Evolutionary conservation across 2,113 vertebrate genomes (phyloP), one percentile per base, ranked within the genome.

Genomic region (Crotalus helleri): DNA sequence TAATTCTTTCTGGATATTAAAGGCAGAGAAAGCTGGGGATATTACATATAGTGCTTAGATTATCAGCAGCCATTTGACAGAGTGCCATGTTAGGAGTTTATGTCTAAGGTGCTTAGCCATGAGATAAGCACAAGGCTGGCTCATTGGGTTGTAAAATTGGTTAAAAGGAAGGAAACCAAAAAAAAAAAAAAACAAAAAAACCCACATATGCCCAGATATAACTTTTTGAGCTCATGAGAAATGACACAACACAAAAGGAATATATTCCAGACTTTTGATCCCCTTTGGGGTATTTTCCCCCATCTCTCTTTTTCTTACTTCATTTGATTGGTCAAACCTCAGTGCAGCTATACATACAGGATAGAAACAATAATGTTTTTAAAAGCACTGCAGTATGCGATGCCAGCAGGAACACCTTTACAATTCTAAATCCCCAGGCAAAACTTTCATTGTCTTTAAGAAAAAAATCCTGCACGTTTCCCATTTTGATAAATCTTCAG

Each of bases 121-220:
- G 91, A 93, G 94, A 96, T 90, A 97, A 97, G 95, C 92, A 90
- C 92, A 93, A 94, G 58, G 87, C 51, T 95, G 92, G 7, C 9
- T 95, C 94, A 95, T 94, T 93, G 94, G 94, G 2, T 95, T 96
- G 94, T 92, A 91, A 95, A 96, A 95, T 89, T 92, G 53, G 85
- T 94, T 95, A 95, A 96, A 95, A 94, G 95, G 53, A 87, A 95
- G 87, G 94, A 96, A 96, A 94, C 58, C 95, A 96, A 93, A 91
- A 58, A 91, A 51, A 7, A 51, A 49, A 49, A 95, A 96, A 93
- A 90, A 58, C 87, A 51, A 7, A 51, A 51, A 49, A 51, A 1
- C 49, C 49, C 53, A 86, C 39, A 88, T 10, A 54, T n/a, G 51
- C 39, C 44, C 11, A 85, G 17, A 29, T n/a, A 44, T 92, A 49